phyloP scores from a whole-genome alignment of 2,888 invertebrate genomes.

The Volucella bombylans region DNA sequence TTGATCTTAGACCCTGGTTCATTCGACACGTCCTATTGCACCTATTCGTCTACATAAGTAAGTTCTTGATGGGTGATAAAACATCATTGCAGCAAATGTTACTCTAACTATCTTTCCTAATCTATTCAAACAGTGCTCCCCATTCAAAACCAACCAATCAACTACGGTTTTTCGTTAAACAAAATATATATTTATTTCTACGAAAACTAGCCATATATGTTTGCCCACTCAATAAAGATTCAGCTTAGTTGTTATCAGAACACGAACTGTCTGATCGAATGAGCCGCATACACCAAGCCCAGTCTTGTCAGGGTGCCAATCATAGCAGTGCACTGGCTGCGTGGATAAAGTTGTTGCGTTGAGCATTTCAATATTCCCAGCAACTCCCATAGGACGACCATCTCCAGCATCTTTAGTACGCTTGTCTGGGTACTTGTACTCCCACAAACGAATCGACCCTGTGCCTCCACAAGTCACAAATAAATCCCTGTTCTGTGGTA shows the following conservation, averaged over 20 bases:
- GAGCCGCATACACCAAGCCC: slow-evolving; percentile 94
- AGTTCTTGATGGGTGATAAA: too few species aligned
- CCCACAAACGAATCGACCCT: slow-evolving; percentile 96
- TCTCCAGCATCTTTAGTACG: slow-evolving; percentile 88
- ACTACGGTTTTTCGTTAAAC: too few species aligned
- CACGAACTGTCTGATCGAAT: slow-evolving; percentile 94
- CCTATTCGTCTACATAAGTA: too few species aligned
- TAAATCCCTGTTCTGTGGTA: slow-evolving; percentile 96
- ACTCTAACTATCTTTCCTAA: too few species aligned
- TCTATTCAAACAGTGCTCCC: too few species aligned
- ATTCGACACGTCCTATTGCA: too few species aligned
- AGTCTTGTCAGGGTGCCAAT: slow-evolving; percentile 95
- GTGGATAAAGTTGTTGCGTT: slow-evolving; percentile 92
- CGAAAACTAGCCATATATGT: slow-evolving; percentile 13
- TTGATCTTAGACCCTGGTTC: too few species aligned
- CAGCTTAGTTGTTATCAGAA: slow-evolving; percentile 94
- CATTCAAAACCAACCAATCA: too few species aligned
- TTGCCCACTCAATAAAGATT: slow-evolving; percentile 85
- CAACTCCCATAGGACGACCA: slow-evolving; percentile 88
- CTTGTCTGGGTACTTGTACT: slow-evolving; percentile 94
- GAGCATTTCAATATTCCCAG: slow-evolving; percentile 89
- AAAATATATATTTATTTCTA: slow-evolving; percentile 46
- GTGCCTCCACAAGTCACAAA: slow-evolving; percentile 95
- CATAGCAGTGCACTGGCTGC: slow-evolving; percentile 94
- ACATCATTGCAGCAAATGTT: too few species aligned